A percentile compares a stretch with the other conserved stretches of the same genome.
phyloP scores from a whole-genome alignment of 2,888 invertebrate genomes.

The Dynastes hyllus region DNA sequence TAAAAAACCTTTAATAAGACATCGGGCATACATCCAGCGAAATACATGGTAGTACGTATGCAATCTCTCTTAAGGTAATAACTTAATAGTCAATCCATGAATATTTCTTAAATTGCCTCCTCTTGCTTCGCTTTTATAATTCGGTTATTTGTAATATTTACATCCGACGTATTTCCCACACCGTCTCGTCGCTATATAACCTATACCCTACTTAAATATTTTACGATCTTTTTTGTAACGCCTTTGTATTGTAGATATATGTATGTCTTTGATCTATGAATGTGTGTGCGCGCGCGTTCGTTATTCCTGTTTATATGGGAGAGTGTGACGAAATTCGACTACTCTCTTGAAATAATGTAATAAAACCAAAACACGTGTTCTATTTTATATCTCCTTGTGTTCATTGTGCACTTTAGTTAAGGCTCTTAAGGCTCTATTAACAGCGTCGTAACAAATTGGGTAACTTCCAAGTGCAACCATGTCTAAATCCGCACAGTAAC shows the following conservation, averaged over 20 bases:
- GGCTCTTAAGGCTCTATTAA: constrained; percentile 53
- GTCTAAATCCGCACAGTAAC: constrained; percentile 53
- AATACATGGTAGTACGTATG: constrained; percentile 1
- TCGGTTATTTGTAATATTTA: constrained; percentile 34
- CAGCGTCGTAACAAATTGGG: constrained; percentile 58
- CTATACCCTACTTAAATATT: constrained; percentile 47
- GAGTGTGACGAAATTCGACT: constrained; percentile 39
- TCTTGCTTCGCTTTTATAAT: constrained; percentile 22
- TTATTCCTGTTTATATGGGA: constrained; percentile 23
- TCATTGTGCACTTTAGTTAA: constrained; percentile 49
- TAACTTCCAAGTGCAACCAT: constrained; percentile 57
- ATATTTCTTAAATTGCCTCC: constrained; percentile 1
- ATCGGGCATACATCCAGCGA: not conserved
- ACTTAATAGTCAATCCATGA: not conserved
- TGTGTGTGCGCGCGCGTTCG: constrained; percentile 11
- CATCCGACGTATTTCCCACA: constrained; percentile 40
- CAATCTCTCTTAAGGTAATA: constrained; percentile 1
- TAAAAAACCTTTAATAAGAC: too few species aligned
- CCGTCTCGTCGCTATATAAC: constrained; percentile 36
- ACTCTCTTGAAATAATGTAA: constrained; percentile 58
- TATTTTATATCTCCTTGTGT: constrained; percentile 50
- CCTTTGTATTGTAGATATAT: constrained; percentile 15
- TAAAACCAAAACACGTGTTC: constrained; percentile 59
- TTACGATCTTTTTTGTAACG: constrained; percentile 45
- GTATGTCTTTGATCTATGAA: not conserved